A percentile compares a stretch with the other conserved stretches of the same genome.
Evolutionary conservation across 2,797 vertebrate genomes (phyloP).

Genomic region (Tinamus major): DNA sequence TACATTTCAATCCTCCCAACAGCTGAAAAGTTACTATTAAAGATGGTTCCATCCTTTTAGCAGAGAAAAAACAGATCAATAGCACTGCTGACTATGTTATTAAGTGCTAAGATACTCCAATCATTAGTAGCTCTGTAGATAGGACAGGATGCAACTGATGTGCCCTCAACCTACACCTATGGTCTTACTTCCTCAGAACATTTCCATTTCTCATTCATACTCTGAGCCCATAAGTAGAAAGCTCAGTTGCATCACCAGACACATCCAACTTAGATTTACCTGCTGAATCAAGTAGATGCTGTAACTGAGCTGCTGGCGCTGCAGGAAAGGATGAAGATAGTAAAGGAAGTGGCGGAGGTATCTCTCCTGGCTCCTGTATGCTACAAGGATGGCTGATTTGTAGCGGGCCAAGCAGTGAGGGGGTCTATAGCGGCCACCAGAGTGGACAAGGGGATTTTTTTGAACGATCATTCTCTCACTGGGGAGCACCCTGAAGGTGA

Average conservation of each 20-base stretch:
- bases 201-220: neutral
- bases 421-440: constrained; percentile 75
- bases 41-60: neutral
- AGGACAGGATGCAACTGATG: neutral
- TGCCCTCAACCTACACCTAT: neutral
- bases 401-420: constrained; percentile 75
- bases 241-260: neutral
- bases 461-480: constrained; percentile 67
- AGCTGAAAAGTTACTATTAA: neutral
- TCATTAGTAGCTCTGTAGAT: neutral
- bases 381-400: constrained; percentile 74
- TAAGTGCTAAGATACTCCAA: neutral
- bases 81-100: neutral
- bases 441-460: constrained; percentile 74
- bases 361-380: constrained; percentile 73
- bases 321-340: constrained; percentile 80
- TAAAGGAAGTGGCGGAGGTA: constrained; percentile 76
- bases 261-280: constrained; percentile 45
- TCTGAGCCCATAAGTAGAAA: neutral
- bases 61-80: neutral
- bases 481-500: constrained; percentile 62
- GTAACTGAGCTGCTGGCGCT: constrained; percentile 80
- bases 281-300: constrained; percentile 79
- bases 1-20: neutral
- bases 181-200: neutral